Conservation (phyloP, 1,140 invertebrate genomes). For the Macrotrachela quadricornifera region DNA sequence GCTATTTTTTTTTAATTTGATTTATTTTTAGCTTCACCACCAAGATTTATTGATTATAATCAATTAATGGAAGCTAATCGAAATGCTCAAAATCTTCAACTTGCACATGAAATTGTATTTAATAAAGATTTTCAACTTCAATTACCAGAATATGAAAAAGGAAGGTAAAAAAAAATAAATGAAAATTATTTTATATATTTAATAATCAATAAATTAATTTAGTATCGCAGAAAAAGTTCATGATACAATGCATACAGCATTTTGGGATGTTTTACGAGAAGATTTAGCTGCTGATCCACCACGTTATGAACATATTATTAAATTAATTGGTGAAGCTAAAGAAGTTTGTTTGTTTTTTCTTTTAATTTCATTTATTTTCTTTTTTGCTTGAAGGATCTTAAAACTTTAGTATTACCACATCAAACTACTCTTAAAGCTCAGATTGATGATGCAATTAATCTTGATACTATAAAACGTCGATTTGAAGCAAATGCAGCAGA, state of each 20-base stretch:
- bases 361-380: too few species aligned
- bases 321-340: slow-evolving; percentile 65
- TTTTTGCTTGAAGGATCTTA: too few species aligned
- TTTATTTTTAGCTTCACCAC: slow-evolving; percentile 36
- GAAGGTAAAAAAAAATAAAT: slow-evolving; percentile 45
- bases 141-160: slow-evolving; percentile 49
- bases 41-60: slow-evolving; percentile 64
- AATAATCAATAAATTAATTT: too few species aligned
- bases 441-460: slow-evolving; percentile 64
- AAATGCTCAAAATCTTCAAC: slow-evolving; percentile 68
- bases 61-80: slow-evolving; percentile 69
- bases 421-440: slow-evolving; percentile 55
- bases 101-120: slow-evolving; percentile 83
- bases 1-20: too few species aligned
- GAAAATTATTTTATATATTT: too few species aligned
- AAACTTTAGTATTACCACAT: slow-evolving; percentile 40
- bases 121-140: slow-evolving; percentile 70
- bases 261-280: slow-evolving; percentile 63
- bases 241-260: slow-evolving; percentile 68
- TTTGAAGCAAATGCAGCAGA: slow-evolving; percentile 45
- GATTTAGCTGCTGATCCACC: slow-evolving; percentile 59
- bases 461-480: slow-evolving; percentile 65
- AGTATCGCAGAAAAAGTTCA: slow-evolving; percentile 53
- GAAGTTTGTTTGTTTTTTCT: slow-evolving; percentile 42
- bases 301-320: slow-evolving; percentile 56